A percentile compares a stretch with the other conserved stretches of the same genome.
phyloP scores from a whole-genome alignment of 2,113 vertebrate genomes.

The Cepphus grylle region DNA sequence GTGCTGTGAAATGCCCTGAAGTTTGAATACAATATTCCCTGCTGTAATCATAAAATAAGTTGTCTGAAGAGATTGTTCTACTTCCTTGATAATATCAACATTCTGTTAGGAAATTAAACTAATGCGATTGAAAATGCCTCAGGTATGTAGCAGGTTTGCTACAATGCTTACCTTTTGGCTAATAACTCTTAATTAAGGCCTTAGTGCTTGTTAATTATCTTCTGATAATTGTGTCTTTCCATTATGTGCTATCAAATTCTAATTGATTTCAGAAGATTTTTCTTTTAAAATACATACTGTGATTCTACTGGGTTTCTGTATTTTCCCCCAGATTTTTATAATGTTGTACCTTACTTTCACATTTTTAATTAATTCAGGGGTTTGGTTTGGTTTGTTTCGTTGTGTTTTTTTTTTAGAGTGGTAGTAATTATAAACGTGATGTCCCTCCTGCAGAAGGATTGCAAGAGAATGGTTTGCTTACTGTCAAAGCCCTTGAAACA shows the following conservation, averaged over 20 bases:
- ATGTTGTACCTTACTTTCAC: neutral
- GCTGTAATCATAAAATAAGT: neutral
- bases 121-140: neutral
- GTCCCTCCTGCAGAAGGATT: constrained; percentile 30
- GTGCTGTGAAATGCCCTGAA: neutral
- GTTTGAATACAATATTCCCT: neutral
- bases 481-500: constrained; percentile 82
- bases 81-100: neutral
- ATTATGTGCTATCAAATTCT: neutral
- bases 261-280: neutral
- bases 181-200: neutral
- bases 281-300: neutral
- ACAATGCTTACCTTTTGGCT: neutral
- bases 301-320: neutral
- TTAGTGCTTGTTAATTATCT: neutral
- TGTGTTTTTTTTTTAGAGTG: constrained; percentile 50
- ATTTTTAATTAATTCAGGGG: neutral
- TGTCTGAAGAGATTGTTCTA: neutral
- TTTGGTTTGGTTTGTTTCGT: neutral
- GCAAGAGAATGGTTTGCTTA: constrained; percentile 75
- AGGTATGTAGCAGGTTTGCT: neutral
- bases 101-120: neutral
- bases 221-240: neutral
- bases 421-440: neutral
- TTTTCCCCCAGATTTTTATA: neutral